Conservation (phyloP, 1,140 invertebrate species). For the Zaprionus ornatus region DNA sequence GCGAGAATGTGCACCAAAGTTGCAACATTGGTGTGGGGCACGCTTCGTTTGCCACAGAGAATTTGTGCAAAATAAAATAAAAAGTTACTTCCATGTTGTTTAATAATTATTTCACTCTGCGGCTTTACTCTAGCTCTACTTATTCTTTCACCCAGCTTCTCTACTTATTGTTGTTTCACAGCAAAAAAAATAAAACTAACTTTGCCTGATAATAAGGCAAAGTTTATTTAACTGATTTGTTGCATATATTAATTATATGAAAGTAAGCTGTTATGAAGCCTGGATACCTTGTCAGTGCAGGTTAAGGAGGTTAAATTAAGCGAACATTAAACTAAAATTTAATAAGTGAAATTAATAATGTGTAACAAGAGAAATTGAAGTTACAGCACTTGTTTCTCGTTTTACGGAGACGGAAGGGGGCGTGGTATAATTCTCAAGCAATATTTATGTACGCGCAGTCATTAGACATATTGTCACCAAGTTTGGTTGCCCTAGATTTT, state of each 20-base stretch:
- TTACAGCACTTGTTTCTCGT: too few relatives aligned
- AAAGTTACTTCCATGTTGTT: slow-evolving; percentile 57
- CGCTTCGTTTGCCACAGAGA: slow-evolving; percentile 64
- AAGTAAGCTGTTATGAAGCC: neutral
- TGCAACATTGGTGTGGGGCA: slow-evolving; percentile 52
- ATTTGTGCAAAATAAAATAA: slow-evolving; percentile 68
- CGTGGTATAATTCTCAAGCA: too few relatives aligned
- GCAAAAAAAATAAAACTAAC: neutral
- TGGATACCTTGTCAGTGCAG: neutral
- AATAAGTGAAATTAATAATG: too few relatives aligned
- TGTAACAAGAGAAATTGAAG: too few relatives aligned
- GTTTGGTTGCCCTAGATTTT: too few relatives aligned
- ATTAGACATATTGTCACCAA: too few relatives aligned
- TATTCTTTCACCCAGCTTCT: slow-evolving; percentile 3
- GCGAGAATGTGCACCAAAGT: slow-evolving; percentile 58
- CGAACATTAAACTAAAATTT: too few relatives aligned
- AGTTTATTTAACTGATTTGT: slow-evolving; percentile 9
- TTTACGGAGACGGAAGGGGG: too few relatives aligned
- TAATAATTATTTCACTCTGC: slow-evolving; percentile 62
- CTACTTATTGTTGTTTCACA: neutral
- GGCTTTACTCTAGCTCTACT: slow-evolving; percentile 25
- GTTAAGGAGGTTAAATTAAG: neutral
- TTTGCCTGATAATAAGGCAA: slow-evolving; percentile 11
- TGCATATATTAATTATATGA: neutral
- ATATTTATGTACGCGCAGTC: too few relatives aligned